Evolutionary conservation across 2,888 invertebrate species (phyloP), one percentile per base, ranked within the genome.

Genomic region (Idaea straminata): DNA sequence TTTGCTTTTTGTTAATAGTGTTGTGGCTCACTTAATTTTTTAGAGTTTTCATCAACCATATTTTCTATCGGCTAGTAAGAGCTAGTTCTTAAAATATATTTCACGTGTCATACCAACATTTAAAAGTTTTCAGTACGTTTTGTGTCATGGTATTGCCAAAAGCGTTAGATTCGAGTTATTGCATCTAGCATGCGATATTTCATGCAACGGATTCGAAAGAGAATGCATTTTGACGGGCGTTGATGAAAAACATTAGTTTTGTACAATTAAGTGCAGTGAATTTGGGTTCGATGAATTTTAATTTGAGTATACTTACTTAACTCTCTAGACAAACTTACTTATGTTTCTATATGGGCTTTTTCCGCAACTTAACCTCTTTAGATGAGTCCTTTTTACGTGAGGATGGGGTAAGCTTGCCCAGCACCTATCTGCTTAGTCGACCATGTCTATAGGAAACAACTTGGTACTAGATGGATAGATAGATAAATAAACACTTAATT

Each of bases 121-220:
- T 47, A 47, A 47, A 47, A 47, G 47, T 47, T 47, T 47, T 47
- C 47, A 7, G 10, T 47, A 47, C 47, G 47, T 47, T 47, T 47
- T 47, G 13, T 47, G 47, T 47, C 47, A 47, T 47, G 7, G 47
- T 47, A 47, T 47, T 47, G 47, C 47, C 47, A 47, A 47, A 47
- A 47, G 47, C 47, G 7, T 13, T 47, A 47, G 47, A 47, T 47
- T 47, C 47, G 13, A 47, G 10, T 65, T 66, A 69, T 73, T 75
- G 68, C 64, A 64, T 64, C 64, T 61, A 64, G 62, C 72, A 70
- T 71, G 74, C 72, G 68, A 76, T 72, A 70, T 67, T 68, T 62
- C 60, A 66, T 62, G 62, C 60, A 67, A 63, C 69, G 63, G 35
- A 57, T 68, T 64, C 66, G 66, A 69, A 69, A 69, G 66, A 64